Evolutionary conservation across 64 coral and sea anemone genomes (phyloP).

Genomic region (Actinia tenebrosa): DNA sequence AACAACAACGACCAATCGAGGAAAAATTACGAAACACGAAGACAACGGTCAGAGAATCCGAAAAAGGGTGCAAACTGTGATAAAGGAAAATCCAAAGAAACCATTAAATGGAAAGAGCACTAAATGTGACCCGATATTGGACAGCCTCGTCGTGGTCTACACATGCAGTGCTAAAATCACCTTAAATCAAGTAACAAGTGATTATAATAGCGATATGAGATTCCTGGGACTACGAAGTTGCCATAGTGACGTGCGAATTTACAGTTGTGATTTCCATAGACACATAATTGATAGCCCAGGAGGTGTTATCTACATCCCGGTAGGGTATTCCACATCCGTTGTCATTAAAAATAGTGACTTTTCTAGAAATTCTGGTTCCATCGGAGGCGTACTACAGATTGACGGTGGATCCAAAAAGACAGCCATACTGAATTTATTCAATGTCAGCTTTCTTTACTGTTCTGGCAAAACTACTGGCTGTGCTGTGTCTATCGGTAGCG

Average conservation of each 20-base stretch:
- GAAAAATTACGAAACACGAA: too few species aligned
- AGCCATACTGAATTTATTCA: not conserved
- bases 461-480: not conserved
- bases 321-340: not conserved
- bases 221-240: not conserved
- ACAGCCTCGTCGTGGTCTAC: not conserved
- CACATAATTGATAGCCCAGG: not conserved
- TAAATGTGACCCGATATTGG: not conserved
- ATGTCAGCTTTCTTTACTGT: not conserved
- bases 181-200: not conserved
- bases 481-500: not conserved
- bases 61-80: too few species aligned
- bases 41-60: too few species aligned
- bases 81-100: not conserved
- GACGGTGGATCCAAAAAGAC: not conserved
- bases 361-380: not conserved
- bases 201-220: not conserved
- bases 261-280: not conserved
- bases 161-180: not conserved
- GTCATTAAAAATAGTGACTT: not conserved
- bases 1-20: not conserved
- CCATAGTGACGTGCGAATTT: not conserved
- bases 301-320: slow-evolving; percentile 3
- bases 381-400: slow-evolving; percentile 6
- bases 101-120: not conserved